Evolutionary conservation across 2,888 invertebrate species (phyloP), one percentile per base, ranked within the genome.

Genomic region (Ophion slaviceki): DNA sequence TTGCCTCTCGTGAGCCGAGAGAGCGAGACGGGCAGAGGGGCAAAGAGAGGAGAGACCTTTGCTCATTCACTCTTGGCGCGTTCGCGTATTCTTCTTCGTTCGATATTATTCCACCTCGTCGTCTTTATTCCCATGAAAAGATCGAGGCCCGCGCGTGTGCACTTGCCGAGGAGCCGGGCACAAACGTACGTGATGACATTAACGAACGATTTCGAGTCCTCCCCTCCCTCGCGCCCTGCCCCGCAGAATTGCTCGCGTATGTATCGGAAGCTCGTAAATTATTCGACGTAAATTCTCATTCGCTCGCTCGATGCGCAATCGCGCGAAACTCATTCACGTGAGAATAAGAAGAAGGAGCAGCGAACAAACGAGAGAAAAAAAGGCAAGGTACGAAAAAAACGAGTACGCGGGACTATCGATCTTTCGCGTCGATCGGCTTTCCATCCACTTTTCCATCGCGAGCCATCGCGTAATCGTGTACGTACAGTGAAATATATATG

Each of bases 141-240:
- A 83, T 80, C 71, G 67, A 70, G 61, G n/a, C 32, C 53, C 45
- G 72, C 45, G 78, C 11, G 40, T 24, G 75, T 76, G 71, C 32
- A 72, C 28, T 53, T 53, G 53, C 53, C 70, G 71, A 71, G 28
- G 17, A 64, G 32, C 28, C 78, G 24, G 47, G 84, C 86, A 64
- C 88, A 84, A 86, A 82, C 85, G 86, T 91, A 91, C 91, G 91
- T 91, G 91, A 91, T 86, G 90, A 87, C 87, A 91, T 91, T 86
- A 89, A 89, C 87, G 87, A 87, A 87, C 90, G 87, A 91, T 89
- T 89, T 88, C 86, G 86, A 80, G 85, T 86, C 83, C 75, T 53
- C 53, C 47, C 47, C 14, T 3, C 0, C 14, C 47, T 32, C 32
- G 32, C 32, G 32, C 32, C 32, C 40, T 17, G 14, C 17, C 53